Base-by-base conservation (phyloP, 2,888 invertebrate genomes). In the Apamea monoglypha region DNA sequence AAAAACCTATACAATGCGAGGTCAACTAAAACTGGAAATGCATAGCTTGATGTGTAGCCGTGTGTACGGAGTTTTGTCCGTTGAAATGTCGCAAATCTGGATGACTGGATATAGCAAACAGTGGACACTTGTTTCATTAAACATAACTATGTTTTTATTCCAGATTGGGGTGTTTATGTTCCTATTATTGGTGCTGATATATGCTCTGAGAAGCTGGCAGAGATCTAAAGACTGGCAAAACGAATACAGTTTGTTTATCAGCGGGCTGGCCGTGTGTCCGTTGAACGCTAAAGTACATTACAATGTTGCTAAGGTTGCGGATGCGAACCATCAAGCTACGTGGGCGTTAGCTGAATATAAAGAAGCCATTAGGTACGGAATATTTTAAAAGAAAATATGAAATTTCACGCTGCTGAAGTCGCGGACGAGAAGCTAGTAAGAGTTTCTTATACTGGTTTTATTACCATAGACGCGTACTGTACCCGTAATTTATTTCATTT, bases 271-370 rank as follows among this genome's bases (percentile, higher is more conserved):
- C 44, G 98, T 99, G 29, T 99, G 99, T 92, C 99, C 99, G 0
- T 96, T 98, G 70, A 99, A 99, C 96, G 99, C 99, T 36, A 99
- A 99, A 97, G 98, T 98, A 7, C 98, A 97, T 90, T 99, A 99
- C 93, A 99, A 99, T 94, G 98, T 99, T 75, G 99, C 98, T 0
- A 99, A 99, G 94, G 98, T 98, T 81, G 98, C 98, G 25, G 98
- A 98, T 1, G 99, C 99, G 90, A 96, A 96, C 56, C 98, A 98
- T 14, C 96, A 98, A 82, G 97, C 97, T 68, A 94, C 96, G 29
- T 96, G 97, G 89, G 99, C 99, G 0, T 97, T 99, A 77, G 90
- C 96, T 47, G 98, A 98, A 93, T 99, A 99, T 94, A 97, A 97
- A 92, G 97, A 97, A 92, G 98, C 99, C 47, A 97, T 99, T 78